A percentile compares a stretch with the other conserved stretches of the same genome.
Conservation (phyloP, 2,797 vertebrate genomes). For the Heteromormyrus szaboi region DNA sequence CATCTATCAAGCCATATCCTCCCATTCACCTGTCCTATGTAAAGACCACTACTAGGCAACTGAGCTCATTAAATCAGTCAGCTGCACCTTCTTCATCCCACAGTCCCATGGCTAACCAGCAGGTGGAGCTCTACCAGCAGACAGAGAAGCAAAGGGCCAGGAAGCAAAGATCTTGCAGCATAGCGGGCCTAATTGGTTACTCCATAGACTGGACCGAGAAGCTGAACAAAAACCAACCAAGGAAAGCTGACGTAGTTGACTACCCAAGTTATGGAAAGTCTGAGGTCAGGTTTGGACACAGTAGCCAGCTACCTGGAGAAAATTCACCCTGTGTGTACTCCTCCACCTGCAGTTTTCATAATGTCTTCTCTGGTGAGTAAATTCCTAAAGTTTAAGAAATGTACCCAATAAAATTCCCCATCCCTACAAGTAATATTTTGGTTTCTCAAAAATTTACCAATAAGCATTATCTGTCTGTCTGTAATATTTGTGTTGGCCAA, state of each 20-base stretch:
- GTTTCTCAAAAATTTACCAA: neutral
- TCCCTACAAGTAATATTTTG: neutral
- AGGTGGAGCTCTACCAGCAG: conserved; percentile 43
- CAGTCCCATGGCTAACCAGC: conserved; percentile 70
- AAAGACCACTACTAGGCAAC: conserved; percentile 88
- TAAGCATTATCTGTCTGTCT: neutral
- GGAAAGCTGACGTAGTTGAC: conserved; percentile 46
- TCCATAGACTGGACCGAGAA: conserved; percentile 76
- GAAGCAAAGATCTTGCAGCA: conserved; percentile 70
- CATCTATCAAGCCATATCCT: conserved; percentile 64
- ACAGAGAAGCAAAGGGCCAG: conserved; percentile 44
- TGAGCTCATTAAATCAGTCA: conserved; percentile 73
- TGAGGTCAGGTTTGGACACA: conserved; percentile 45
- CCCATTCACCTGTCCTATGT: conserved; percentile 82
- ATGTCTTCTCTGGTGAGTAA: conserved; percentile 90
- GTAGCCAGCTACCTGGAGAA: conserved; percentile 60
- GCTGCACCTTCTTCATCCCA: conserved; percentile 72
- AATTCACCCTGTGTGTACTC: conserved; percentile 57
- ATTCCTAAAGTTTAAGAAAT: neutral
- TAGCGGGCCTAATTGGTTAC: conserved; percentile 63
- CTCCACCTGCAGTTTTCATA: conserved; percentile 60
- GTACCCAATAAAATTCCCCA: neutral
- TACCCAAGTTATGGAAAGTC: conserved; percentile 48
- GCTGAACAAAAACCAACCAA: conserved; percentile 42
- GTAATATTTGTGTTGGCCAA: neutral